These are phyloP conservation scores for Sciurus vulgaris DNA, from an alignment of 2,797 vertebrate genomes.

Conservation along the genomic window DNA sequence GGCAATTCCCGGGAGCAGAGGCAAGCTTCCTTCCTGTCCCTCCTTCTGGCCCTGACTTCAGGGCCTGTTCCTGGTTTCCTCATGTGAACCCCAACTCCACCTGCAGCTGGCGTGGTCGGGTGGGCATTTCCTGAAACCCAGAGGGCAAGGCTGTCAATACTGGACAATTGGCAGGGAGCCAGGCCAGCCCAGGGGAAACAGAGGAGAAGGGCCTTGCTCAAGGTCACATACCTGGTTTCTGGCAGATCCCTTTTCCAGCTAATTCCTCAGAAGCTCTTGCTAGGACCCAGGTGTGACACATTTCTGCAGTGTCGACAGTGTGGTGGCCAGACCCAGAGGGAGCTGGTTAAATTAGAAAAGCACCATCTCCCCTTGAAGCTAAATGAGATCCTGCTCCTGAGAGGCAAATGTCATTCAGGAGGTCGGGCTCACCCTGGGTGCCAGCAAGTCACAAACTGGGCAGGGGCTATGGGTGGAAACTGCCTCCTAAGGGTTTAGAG, in stretches of 20 bases:
- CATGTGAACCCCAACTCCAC: background rate
- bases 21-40: background rate
- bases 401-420: background rate
- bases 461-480: background rate
- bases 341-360: background rate
- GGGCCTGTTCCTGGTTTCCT: background rate
- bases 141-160: too few relatives aligned
- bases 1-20: background rate
- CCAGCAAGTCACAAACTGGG: background rate
- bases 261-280: background rate
- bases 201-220: background rate
- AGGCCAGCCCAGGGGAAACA: slow-evolving; percentile 24
- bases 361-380: background rate
- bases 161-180: background rate
- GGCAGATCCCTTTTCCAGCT: background rate
- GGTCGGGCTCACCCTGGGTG: background rate
- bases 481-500: background rate
- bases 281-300: background rate
- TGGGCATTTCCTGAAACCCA: background rate
- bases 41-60: background rate
- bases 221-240: background rate
- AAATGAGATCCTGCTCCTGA: background rate
- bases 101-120: background rate
- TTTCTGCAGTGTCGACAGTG: background rate
- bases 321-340: background rate